Evolutionary conservation across 2,797 vertebrate genomes (phyloP).

Genomic region (Enteromius unitaeniatus): DNA sequence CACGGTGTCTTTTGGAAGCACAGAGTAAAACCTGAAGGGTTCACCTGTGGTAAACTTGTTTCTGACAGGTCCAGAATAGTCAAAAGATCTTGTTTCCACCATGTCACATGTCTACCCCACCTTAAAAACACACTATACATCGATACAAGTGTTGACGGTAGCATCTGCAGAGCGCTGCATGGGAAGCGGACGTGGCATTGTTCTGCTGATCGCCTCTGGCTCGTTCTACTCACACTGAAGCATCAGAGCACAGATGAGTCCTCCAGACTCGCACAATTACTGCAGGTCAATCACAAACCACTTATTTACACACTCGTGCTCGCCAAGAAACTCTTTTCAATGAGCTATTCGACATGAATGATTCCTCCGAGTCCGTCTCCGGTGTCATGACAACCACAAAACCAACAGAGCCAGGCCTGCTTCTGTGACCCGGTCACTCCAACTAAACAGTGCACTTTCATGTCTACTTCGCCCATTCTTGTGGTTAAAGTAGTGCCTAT

Average conservation of each 20-base stretch:
- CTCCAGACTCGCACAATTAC: constrained; percentile 12
- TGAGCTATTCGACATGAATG: constrained; percentile 61
- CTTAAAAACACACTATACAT: background rate
- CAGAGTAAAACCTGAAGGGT: too few species aligned
- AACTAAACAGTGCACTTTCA: background rate
- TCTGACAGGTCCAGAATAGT: background rate
- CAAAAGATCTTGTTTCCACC: background rate
- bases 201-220: too few species aligned
- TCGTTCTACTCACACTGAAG: constrained; percentile 62
- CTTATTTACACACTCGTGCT: constrained; percentile 59
- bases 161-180: constrained; percentile 65
- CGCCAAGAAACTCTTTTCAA: constrained; percentile 60
- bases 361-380: constrained; percentile 55
- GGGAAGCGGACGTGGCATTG: too few species aligned
- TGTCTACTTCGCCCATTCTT: background rate
- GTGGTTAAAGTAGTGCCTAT: too few species aligned
- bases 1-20: background rate
- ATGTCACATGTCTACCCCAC: background rate
- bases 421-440: constrained; percentile 15
- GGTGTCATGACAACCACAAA: constrained; percentile 68
- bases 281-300: too few species aligned
- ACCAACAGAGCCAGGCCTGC: constrained; percentile 63
- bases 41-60: background rate
- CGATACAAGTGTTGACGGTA: constrained; percentile 66
- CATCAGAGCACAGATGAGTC: constrained; percentile 49